Percentiles rank a stretch among this genome's conserved stretches.
phyloP scores from a whole-genome alignment of 2,888 invertebrate species.

The Masnerella sp. region DNA sequence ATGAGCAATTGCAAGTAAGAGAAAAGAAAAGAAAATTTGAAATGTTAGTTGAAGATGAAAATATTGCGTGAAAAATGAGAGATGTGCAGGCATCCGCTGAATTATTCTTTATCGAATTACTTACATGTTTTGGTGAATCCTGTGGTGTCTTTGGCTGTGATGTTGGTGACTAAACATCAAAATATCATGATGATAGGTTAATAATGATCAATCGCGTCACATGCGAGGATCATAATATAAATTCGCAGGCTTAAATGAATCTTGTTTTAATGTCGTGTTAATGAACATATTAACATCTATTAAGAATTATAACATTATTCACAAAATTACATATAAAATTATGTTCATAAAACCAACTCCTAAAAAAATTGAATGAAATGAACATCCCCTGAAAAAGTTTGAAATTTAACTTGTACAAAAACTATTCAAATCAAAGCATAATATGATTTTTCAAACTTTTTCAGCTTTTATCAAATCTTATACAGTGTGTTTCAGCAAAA shows the following conservation, averaged over 20 bases:
- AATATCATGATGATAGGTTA: conserved; percentile 73
- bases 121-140: conserved; percentile 72
- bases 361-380: neutral
- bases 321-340: conserved; percentile 16
- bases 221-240: conserved; percentile 62
- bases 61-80: conserved; percentile 3
- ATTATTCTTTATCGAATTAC: conserved; percentile 67
- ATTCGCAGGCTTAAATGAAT: conserved; percentile 16
- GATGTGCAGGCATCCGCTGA: conserved; percentile 19
- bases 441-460: too few species aligned
- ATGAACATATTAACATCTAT: conserved; percentile 36
- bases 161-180: conserved; percentile 73
- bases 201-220: conserved; percentile 68
- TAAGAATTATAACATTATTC: conserved; percentile 27
- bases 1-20: neutral
- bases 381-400: neutral
- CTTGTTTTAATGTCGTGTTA: conserved; percentile 32
- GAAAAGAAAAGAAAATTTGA: too few species aligned
- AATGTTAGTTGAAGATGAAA: too few species aligned
- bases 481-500: neutral
- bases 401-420: too few species aligned
- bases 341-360: conserved; percentile 1
- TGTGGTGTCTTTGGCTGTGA: conserved; percentile 73
- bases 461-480: neutral
- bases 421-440: too few species aligned